Base-by-base conservation (phyloP, 2,888 invertebrate species). In the Rugalucina vietnamica region DNA sequence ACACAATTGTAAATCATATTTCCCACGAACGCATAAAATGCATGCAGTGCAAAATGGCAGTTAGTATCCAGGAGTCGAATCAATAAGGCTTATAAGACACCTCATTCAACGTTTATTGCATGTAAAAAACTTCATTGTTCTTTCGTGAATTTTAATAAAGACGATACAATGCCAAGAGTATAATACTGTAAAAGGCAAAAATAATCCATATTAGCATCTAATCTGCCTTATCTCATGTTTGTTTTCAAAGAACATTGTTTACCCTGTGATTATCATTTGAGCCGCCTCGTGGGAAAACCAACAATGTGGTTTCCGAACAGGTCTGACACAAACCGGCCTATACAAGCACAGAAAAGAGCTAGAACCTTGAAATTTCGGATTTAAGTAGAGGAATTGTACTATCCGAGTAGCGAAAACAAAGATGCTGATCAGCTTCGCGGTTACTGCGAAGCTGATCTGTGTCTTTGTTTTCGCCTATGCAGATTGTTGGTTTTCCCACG, bases 191-290 rank as follows among this genome's bases (percentile, higher is more conserved):
- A 43, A 43, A 43, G 43, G 43, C 43, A 8, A 10, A 65, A 29
- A 65, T 65, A 65, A 65, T 65, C 65, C 65, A 65, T 65, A 43
- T 12, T n/a, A 43, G 43, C 18, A 43, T 43, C 43, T 43, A 65
- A 24, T 34, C 65, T 34, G 34, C 34, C 21, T 65, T 34, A 65
- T 65, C 34, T 34, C 1, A 34, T 65, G 21, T 65, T 34, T 65
- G 34, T 65, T 65, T 65, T 32, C 10, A 18, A 43, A 18, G n/a
- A 4, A 54, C 43, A 12, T 50, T n/a, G 21, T 50, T 10, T n/a
- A 21, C 3, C n/a, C 50, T 43, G 12, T 50, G 50, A 50, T 50
- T 21, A n/a, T n/a, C n/a, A n/a, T n/a, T n/a, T n/a, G n/a, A n/a
- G n/a, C n/a, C n/a, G n/a, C n/a, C n/a, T n/a, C n/a, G n/a, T n/a